A percentile compares a stretch with the other conserved stretches of the same genome.
These are phyloP conservation scores for Arge pagana DNA, from an alignment of 2,888 invertebrate genomes.

Conservation along the genomic window DNA sequence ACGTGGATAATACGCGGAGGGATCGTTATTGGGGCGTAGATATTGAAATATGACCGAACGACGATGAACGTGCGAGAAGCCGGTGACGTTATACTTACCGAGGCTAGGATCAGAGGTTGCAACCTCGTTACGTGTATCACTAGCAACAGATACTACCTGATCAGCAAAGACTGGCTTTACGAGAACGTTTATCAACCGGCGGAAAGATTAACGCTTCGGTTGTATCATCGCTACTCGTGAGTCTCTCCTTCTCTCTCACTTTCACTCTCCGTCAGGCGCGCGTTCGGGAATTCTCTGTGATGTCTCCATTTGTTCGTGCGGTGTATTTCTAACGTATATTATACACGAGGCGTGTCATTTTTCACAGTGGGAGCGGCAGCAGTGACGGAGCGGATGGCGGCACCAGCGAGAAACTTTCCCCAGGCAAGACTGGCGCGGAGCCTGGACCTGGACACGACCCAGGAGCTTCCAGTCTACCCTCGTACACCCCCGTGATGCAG, in stretches of 20 bases:
- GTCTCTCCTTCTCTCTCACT: constrained; percentile 27
- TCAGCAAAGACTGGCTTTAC: constrained; percentile 49
- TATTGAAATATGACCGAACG: constrained; percentile 31
- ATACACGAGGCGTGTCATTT: too few species aligned
- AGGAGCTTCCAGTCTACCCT: constrained; percentile 47
- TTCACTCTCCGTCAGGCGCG: neutral
- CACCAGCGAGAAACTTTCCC: constrained; percentile 52
- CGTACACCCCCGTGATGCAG: constrained; percentile 50
- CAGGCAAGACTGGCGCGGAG: constrained; percentile 51
- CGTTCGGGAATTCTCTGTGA: too few species aligned
- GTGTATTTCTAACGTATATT: too few species aligned
- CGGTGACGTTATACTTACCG: constrained; percentile 41
- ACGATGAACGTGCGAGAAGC: constrained; percentile 38
- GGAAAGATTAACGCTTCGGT: constrained; percentile 23
- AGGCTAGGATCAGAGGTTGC: constrained; percentile 47
- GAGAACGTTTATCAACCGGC: constrained; percentile 44
- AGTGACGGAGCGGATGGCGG: constrained; percentile 63
- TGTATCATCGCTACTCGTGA: constrained; percentile 42
- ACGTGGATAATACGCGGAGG: constrained; percentile 18
- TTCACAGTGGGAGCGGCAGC: constrained; percentile 63
- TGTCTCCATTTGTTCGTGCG: too few species aligned
- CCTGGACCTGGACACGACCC: constrained; percentile 52
- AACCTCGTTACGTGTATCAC: constrained; percentile 51
- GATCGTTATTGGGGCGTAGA: too few species aligned
- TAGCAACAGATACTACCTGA: constrained; percentile 50